Conservation (phyloP, 1,140 invertebrate genomes). For the Leptinotarsa texana region DNA sequence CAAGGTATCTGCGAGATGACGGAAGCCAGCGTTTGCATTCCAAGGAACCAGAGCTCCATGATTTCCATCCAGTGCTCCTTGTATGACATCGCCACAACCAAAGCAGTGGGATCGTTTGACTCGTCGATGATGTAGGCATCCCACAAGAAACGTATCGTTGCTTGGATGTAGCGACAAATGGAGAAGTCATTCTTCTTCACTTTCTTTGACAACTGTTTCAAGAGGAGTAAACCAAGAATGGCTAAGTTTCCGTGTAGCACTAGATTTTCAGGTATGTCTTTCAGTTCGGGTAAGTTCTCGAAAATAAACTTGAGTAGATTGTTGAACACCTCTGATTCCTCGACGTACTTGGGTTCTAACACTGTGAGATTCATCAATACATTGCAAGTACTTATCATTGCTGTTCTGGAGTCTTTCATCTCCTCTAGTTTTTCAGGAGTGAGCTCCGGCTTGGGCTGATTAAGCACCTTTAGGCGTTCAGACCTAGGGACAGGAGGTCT, state of each 20-base stretch:
- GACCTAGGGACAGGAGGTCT: constrained; percentile 77
- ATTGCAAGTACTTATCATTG: constrained; percentile 86
- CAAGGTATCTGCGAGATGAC: constrained; percentile 80
- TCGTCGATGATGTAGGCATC: constrained; percentile 89
- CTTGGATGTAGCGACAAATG: constrained; percentile 84
- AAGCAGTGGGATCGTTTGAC: constrained; percentile 75
- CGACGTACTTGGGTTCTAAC: constrained; percentile 79
- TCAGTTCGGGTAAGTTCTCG: constrained; percentile 81
- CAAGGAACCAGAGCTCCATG: constrained; percentile 89
- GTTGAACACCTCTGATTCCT: constrained; percentile 75
- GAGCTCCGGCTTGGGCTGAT: constrained; percentile 73
- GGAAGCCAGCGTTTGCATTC: constrained; percentile 87
- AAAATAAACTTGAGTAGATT: constrained; percentile 84
- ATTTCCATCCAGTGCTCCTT: constrained; percentile 87
- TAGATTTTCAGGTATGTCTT: constrained; percentile 80
- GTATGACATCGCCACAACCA: constrained; percentile 83
- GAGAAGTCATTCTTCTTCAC: constrained; percentile 86
- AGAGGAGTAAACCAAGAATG: constrained; percentile 77
- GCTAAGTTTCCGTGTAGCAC: constrained; percentile 83
- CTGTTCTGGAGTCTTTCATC: constrained; percentile 79
- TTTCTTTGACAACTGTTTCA: constrained; percentile 81
- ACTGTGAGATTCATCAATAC: constrained; percentile 92
- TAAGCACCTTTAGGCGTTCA: constrained; percentile 72
- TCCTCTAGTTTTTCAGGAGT: constrained; percentile 74
- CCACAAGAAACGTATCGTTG: constrained; percentile 88